Evolutionary conservation across 2,113 vertebrate genomes (phyloP).

Genomic region (Ailuropoda melanoleuca): DNA sequence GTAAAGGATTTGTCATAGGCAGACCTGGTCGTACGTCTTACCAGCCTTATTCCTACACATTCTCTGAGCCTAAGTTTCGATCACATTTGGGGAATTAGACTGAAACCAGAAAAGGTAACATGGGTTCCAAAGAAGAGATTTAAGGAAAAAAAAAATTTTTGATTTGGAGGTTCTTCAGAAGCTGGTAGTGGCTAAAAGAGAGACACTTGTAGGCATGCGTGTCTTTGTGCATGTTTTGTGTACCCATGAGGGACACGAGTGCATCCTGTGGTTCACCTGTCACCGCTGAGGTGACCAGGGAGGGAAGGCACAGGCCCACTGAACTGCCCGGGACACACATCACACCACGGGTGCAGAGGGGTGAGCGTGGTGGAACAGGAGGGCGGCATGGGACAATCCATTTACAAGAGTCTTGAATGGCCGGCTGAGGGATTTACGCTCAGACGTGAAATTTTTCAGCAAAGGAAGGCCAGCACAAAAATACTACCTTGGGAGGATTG

Average conservation of each 20-base stretch:
- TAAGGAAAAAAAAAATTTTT: not conserved
- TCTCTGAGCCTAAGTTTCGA: not conserved
- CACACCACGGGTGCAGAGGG: accelerated
- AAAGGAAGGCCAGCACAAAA: not conserved
- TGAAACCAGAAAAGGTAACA: not conserved
- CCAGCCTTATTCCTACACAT: not conserved
- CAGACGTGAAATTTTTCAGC: not conserved
- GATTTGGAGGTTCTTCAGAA: not conserved
- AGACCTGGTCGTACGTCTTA: not conserved
- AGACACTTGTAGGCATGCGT: accelerated
- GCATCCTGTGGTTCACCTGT: not conserved
- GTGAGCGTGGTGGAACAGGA: accelerated
- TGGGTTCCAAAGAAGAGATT: not conserved
- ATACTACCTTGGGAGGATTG: accelerated
- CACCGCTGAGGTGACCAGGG: not conserved
- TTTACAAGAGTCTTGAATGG: too few species aligned
- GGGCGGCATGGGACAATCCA: too few species aligned
- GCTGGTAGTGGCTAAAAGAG: not conserved
- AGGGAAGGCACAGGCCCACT: too few species aligned
- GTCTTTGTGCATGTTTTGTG: not conserved
- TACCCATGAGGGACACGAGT: not conserved
- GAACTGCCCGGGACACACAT: not conserved
- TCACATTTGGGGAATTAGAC: not conserved
- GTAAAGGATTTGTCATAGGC: not conserved
- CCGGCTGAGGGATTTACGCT: not conserved